These are phyloP conservation scores for Gryllus longicercus DNA, from an alignment of 2,888 invertebrate species.

Conservation along the genomic window DNA sequence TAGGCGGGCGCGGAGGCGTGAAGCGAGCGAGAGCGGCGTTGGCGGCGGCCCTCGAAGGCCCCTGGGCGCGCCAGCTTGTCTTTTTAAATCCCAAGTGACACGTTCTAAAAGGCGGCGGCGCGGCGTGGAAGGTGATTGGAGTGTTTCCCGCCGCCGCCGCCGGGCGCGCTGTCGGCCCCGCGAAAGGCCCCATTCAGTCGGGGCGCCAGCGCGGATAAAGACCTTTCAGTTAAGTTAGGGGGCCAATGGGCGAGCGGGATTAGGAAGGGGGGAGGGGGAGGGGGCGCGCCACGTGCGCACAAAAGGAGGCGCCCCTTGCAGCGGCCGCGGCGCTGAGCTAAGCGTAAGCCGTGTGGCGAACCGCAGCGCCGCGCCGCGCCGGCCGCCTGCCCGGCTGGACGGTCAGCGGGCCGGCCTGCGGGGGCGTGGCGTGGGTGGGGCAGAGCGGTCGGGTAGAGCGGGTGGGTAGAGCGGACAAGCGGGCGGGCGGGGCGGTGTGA, in stretches of 20 bases:
- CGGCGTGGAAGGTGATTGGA: background rate
- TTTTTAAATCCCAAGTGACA: background rate
- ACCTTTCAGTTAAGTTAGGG: background rate
- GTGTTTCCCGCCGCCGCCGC: background rate
- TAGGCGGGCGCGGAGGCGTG: too few species aligned
- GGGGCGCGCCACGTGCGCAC: background rate
- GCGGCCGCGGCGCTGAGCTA: too few species aligned
- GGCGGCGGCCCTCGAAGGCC: background rate
- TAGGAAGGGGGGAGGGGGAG: background rate
- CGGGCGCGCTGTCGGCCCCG: background rate
- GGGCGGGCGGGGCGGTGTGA: too few species aligned
- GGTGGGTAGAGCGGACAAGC: too few species aligned
- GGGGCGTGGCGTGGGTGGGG: too few species aligned
- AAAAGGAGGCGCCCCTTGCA: too few species aligned
- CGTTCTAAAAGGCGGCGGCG: background rate
- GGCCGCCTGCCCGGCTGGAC: too few species aligned
- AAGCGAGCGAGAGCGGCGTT: too few species aligned
- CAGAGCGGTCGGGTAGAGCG: too few species aligned
- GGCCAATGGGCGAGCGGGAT: background rate
- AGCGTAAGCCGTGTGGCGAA: too few species aligned
- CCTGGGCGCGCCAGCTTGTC: background rate
- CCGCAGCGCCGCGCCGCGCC: too few species aligned
- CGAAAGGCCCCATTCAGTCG: background rate
- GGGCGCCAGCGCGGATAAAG: background rate
- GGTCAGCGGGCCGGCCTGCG: too few species aligned